Base-by-base conservation (phyloP, 2,888 invertebrate species). In the Brenthis ino region DNA sequence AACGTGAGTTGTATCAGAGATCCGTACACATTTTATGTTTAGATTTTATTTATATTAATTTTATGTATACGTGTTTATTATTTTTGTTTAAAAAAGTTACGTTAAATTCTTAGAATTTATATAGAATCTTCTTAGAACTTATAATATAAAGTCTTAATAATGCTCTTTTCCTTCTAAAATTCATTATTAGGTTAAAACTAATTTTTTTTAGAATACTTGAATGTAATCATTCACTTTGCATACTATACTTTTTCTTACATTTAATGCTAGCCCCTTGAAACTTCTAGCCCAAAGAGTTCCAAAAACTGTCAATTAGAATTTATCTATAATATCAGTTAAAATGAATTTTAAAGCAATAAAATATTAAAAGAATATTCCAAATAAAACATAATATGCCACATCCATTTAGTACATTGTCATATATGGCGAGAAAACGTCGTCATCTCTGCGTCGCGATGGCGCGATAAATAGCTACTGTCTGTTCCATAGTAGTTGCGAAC, bases 401-500 rank as follows among this genome's bases (percentile, higher is more conserved):
- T 75, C 72, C 67, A 69, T 3, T 12, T n/a, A 60, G 57, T 47
- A 28, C 37, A n/a, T 43, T 12, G 20, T 47, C 12, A 48, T 51
- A 67, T 70, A 72, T 72, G 72, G 64, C 71, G 65, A 70, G 73
- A 72, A 68, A 71, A 70, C 75, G 76, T 76, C 78, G 77, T 78
- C 75, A 77, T 76, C 76, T 75, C 78, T 78, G 70, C 60, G 69
- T 81, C 77, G 80, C 79, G 82, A 82, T 79, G 77, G 76, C 75
- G 77, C 76, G 82, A 83, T 82, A 80, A 77, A 76, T 77, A 58
- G 82, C 84, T 82, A 82, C 84, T 76, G 81, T 76, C 76, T 75
- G 79, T 82, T 82, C 83, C 70, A 69, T 65, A 57, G 65, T 53
- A 20, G 70, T 54, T 33, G 61, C 50, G 72, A 64, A 65, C 64